Percentiles rank a stretch among this genome's conserved stretches.
phyloP scores from a whole-genome alignment of 2,888 invertebrate genomes.

The Watsonalla binaria region DNA sequence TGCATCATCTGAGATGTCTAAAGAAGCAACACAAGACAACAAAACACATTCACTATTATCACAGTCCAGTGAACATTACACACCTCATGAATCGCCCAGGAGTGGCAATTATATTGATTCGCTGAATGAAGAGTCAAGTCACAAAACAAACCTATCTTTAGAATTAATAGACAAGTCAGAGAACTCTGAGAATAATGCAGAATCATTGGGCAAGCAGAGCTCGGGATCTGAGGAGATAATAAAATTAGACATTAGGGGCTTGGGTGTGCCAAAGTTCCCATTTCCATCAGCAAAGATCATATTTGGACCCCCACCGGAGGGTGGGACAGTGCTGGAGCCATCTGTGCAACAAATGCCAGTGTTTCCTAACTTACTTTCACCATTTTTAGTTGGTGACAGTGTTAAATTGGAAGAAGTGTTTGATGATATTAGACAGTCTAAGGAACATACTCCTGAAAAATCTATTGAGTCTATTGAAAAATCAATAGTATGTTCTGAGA shows the following conservation, averaged over 20 bases:
- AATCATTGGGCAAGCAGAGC: conserved; percentile 37
- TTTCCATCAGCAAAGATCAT: conserved; percentile 61
- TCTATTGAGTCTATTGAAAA: conserved; percentile 9
- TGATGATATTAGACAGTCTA: conserved; percentile 26
- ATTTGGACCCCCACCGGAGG: conserved; percentile 67
- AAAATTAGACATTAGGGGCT: conserved; percentile 69
- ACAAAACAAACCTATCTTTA: conserved; percentile 30
- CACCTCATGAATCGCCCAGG: conserved; percentile 42
- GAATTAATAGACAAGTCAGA: conserved; percentile 28
- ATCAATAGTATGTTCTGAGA: not conserved
- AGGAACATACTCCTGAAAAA: conserved; percentile 25
- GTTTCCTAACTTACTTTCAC: conserved; percentile 59
- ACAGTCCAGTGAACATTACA: conserved; percentile 24
- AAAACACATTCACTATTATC: conserved; percentile 23
- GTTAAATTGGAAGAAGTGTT: conserved; percentile 50
- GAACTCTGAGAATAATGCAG: conserved; percentile 26
- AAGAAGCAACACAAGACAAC: conserved; percentile 36
- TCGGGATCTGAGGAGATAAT: conserved; percentile 72
- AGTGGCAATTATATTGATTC: conserved; percentile 59
- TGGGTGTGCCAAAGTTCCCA: conserved; percentile 54
- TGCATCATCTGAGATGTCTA: conserved; percentile 53
- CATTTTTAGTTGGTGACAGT: conserved; percentile 55
- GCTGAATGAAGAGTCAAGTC: conserved; percentile 51
- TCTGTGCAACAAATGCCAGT: conserved; percentile 48
- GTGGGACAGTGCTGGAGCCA: conserved; percentile 46